Evolutionary conservation across 2,797 vertebrate species (phyloP), one percentile per base, ranked within the genome.

Genomic region (Bradypodion ventrale): DNA sequence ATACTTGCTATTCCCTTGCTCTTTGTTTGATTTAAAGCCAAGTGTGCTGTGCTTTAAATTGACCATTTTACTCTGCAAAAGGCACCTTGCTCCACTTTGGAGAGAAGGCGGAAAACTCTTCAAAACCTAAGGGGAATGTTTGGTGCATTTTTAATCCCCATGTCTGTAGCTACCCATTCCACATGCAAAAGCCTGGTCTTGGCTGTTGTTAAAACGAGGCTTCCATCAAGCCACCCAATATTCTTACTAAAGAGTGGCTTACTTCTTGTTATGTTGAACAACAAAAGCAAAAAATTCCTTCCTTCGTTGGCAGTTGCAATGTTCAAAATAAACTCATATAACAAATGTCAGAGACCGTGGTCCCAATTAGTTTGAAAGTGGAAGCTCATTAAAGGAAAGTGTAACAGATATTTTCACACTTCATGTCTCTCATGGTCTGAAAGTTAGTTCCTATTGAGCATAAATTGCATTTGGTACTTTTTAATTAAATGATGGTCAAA

Each of bases 381-480:
- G 32, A 65, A 40, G 1, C 49, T 19, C 6, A 65, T 73, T n/a
- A 78, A 78, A 65, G 63, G 32, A 35, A 35, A 78, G 13, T 32
- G 15, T 4, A 5, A 29, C 42, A 44, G 27, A 6, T 12, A 1
- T 46, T 70, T 46, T 72, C 5, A 9, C 6, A 46, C 6, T 46
- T 44, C 23, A 52, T 23, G 8, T 29, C 62, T n/a, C n/a, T 9
- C 37, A 59, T 27, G 16, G 44, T 5, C 56, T 49, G 25, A 69
- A 80, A 29, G 5, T 32, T 13, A 21, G 69, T 77, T 29, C 37
- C 74, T 27, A 35, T 5, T 59, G 37, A 77, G 21, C 27, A 69
- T 49, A 77, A 83, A 78, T 78, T 46, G 49, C 46, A 69, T 42
- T 46, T 83, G 81, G 62, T 27, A n/a, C 27, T 21, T 68, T 62